Evolutionary conservation across 2,888 invertebrate genomes (phyloP), one percentile per base, ranked within the genome.

Genomic region (Neelides folsomi): DNA sequence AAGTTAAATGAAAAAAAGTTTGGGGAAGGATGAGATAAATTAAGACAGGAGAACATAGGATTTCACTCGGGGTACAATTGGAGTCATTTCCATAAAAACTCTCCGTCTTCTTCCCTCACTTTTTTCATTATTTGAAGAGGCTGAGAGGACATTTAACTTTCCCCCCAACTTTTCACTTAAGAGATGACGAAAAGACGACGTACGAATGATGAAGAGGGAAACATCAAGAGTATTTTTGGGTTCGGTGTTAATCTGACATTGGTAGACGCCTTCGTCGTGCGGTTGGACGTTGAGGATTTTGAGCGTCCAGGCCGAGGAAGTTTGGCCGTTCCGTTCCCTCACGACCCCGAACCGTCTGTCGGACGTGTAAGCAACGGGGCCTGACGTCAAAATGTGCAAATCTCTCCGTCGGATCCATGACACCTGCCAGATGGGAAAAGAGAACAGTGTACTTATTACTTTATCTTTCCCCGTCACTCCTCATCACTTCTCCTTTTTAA

Each of bases 181-280:
- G 27, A 27, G 27, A 27, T 27, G 27, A 27, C 27, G 27, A 27
- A 27, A 27, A 5, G 18, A 5, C 9, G 20, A 51, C 65, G 64
- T 58, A 67, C 68, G 67, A 18, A 65, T 52, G 38, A 68, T 66
- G 39, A 58, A 58, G 36, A 68, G 63, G 47, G 60, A 59, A 42
- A 67, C 57, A n/a, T 62, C 61, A 41, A 60, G 59, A 41, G 65
- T 67, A 53, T 66, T 64, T 59, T 68, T 67, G 2, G 68, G 68
- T 49, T 68, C 68, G 2, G 68, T 67, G 53, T 67, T 68, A 16
- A 68, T 65, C 63, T 69, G 69, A 57, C 68, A 69, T 51, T 68
- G 67, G 55, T 67, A 68, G 12, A 63, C 42, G 12, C 68, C 68
- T 46, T 58, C 53, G 49, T 64, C 63, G 40, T 54, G 55, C 46